These are phyloP conservation scores for Ectemnius continuus DNA, from an alignment of 2,888 invertebrate species.

Conservation along the genomic window DNA sequence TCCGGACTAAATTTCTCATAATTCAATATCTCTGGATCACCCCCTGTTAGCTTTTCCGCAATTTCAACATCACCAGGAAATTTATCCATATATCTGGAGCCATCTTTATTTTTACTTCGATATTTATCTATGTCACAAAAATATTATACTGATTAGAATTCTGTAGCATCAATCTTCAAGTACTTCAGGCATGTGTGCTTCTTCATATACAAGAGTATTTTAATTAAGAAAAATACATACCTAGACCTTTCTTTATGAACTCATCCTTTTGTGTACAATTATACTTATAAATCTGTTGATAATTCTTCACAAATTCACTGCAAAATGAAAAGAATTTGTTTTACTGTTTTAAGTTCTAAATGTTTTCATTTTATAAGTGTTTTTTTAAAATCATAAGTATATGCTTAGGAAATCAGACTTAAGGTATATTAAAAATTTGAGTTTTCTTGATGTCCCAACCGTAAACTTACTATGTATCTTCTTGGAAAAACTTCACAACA, in stretches of 20 bases:
- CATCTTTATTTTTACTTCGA: conserved; percentile 81
- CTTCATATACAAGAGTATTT: conserved; percentile 3
- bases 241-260: conserved; percentile 89
- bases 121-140: conserved; percentile 80
- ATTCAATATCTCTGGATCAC: conserved; percentile 85
- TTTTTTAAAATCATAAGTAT: background rate
- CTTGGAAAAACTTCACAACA: conserved; percentile 91
- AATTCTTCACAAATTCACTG: conserved; percentile 89
- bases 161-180: no score
- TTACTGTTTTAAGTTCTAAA: conserved; percentile 12
- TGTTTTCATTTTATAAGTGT: background rate
- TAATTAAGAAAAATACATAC: conserved; percentile 80
- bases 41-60: conserved; percentile 86
- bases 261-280: conserved; percentile 88
- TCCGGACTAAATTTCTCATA: conserved; percentile 81
- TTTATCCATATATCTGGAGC: conserved; percentile 84
- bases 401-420: background rate
- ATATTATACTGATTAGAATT: conserved; percentile 12
- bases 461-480: conserved; percentile 87
- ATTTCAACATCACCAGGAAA: conserved; percentile 87
- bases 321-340: conserved; percentile 75
- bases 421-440: background rate
- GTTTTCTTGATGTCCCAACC: background rate
- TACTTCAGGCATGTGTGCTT: no score
- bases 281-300: conserved; percentile 86